Conservation (phyloP, 2,797 vertebrate species). For the Scomberomorus guttatus region DNA sequence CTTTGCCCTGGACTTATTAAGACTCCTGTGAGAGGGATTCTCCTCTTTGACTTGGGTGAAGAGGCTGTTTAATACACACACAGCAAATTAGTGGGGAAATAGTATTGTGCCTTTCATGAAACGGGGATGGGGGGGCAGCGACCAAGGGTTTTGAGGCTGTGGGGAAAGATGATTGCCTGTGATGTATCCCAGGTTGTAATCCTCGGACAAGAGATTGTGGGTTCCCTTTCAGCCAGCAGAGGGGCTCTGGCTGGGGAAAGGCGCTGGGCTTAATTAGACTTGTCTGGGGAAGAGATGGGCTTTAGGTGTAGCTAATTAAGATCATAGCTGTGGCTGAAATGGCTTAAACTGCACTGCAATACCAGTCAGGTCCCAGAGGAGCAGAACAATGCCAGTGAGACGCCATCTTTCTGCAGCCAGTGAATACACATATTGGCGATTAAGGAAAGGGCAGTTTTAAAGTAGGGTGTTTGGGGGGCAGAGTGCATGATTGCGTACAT, state of each 20-base stretch:
- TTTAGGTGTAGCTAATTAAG: slow-evolving; percentile 90
- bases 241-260: slow-evolving; percentile 82
- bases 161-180: slow-evolving; percentile 85
- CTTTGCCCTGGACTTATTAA: slow-evolving; percentile 80
- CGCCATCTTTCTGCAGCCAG: slow-evolving; percentile 62
- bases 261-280: slow-evolving; percentile 87
- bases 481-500: slow-evolving; percentile 34
- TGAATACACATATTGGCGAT: slow-evolving; percentile 66
- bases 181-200: slow-evolving; percentile 89
- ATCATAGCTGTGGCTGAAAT: slow-evolving; percentile 87
- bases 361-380: slow-evolving; percentile 81
- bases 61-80: slow-evolving; percentile 86
- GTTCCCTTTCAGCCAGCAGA: slow-evolving; percentile 79
- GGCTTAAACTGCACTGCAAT: slow-evolving; percentile 85
- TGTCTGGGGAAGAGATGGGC: slow-evolving; percentile 84
- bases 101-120: slow-evolving; percentile 80
- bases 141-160: slow-evolving; percentile 65
- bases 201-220: slow-evolving; percentile 85
- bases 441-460: slow-evolving; percentile 38
- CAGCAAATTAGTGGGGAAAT: slow-evolving; percentile 85
- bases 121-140: slow-evolving; percentile 52
- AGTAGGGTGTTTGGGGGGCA: slow-evolving; percentile 16
- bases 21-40: slow-evolving; percentile 79
- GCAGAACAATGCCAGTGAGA: slow-evolving; percentile 69
- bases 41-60: slow-evolving; percentile 84